Evolutionary conservation across 1,140 invertebrate genomes (phyloP), one percentile per base, ranked within the genome.

Genomic region (Bilobella aurantiaca): DNA sequence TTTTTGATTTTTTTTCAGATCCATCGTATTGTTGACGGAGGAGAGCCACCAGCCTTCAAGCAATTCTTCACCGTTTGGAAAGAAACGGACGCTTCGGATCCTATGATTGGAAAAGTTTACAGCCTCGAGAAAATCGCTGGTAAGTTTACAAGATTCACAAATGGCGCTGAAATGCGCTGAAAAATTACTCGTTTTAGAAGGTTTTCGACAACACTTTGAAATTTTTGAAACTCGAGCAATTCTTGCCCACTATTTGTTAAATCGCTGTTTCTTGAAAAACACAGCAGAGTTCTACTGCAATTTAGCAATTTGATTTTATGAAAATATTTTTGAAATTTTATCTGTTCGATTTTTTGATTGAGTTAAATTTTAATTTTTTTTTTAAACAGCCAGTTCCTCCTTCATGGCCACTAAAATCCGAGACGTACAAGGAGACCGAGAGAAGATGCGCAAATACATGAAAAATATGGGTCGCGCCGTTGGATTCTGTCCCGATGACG

Each of bases 31-130:
- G 83, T 88, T 1, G 85, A 90, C 73, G 82, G 82, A 47, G 86
- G 84, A 1, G 88, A 91, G 75, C 85, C 88, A 16, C 81, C 86
- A 2, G 79, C 83, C 1, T 90, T 91, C 77, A 89, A 88, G 68
- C 87, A 89, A 69, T 89, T 88, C 75, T 91, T 91, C 76, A 76
- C 78, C 29, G 83, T 82, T 0, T 91, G 88, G 88, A 82, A 83
- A 60, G 86, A 87, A 71, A 74, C 75, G 34, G 82, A 82, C 68
- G 83, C 84, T 77, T 27, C 57, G 25, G 76, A 79, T 0, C 66
- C 74, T 58, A 74, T 76, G 12, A 67, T 78, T 34, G 78, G 77
- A 27, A 69, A 75, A 62, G 67, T 76, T 53, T 76, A 72, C 64
- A 75, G 74, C 16, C 25, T 71, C 63, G 71, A 74, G 58, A 73